These are phyloP conservation scores for Aotus griseimembra DNA, from an alignment of 2,797 vertebrate species.

Conservation along the genomic window DNA sequence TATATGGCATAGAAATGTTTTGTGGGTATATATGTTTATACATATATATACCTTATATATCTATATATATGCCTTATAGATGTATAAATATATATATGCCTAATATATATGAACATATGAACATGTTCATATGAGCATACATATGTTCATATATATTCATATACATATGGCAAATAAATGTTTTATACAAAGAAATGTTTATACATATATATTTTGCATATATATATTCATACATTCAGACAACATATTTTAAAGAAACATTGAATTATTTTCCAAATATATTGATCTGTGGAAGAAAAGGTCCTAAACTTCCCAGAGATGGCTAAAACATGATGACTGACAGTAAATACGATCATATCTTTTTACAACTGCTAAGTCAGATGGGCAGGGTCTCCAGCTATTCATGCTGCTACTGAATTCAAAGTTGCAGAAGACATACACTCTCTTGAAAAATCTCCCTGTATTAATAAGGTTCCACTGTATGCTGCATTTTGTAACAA, in stretches of 20 bases:
- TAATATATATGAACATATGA: background rate
- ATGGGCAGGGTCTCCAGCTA: background rate
- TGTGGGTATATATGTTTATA: background rate
- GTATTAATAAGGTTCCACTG: background rate
- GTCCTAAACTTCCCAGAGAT: constrained; percentile 4
- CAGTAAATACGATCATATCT: background rate
- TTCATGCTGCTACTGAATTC: background rate
- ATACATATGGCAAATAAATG: no score
- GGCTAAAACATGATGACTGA: background rate
- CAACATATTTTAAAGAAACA: background rate
- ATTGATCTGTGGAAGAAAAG: background rate
- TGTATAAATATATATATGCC: no score
- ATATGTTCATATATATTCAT: background rate
- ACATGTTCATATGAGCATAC: background rate
- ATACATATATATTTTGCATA: background rate
- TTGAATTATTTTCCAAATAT: background rate
- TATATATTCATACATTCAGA: background rate
- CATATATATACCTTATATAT: no score
- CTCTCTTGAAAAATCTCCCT: constrained; percentile 12
- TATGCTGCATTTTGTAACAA: constrained; percentile 35
- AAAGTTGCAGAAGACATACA: background rate
- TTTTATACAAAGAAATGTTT: background rate
- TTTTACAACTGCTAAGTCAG: background rate
- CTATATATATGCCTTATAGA: no score
- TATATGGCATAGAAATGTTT: background rate